Evolutionary conservation across 2,888 invertebrate genomes (phyloP), one percentile per base, ranked within the genome.

Genomic region (Luperina nickerlii): DNA sequence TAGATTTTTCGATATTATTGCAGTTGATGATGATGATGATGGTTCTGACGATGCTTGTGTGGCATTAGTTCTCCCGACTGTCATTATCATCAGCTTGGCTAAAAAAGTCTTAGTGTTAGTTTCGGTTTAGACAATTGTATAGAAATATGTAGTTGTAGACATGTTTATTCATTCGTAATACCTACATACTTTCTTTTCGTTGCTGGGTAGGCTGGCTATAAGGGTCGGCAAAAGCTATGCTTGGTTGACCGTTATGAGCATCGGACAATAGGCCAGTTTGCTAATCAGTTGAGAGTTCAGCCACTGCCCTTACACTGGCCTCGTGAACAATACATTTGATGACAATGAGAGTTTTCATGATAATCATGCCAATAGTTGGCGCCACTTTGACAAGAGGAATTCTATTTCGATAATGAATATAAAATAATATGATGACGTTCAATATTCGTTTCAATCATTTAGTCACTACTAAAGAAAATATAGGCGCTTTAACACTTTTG

Each of bases 1-100:
- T 15, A 4, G 1, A n/a, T 1, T n/a, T 38, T 6, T 20, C 13
- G 71, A 8, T 27, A 9, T 0, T 5, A 8, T 0, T n/a, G 0
- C 1, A 51, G 32, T 54, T 54, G 54, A 6, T 60, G 32, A 9
- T 60, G 32, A 9, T 54, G 32, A 0, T 54, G 1, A 15, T 13
- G 5, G 13, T 24, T n/a, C 1, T 51, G 9, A 0, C 3, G 42
- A 1, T 32, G 6, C 18, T 48, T 15, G 5, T 38, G 45, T 72
- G 11, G 24, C 8, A 5, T 32, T 78, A 13, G 60, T n/a, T 2
- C 7, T 32, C 27, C 1, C 3, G 6, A 6, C 1, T 3, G 8
- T 6, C 6, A 3, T 13, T 42, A 65, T 6, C 11, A 42, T 3
- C 8, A 0, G 18, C 5, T 15, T 20, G 15, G 1, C 77, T 77